Base-by-base conservation (phyloP, 1,140 invertebrate genomes). In the Caenorhabditis latens region DNA sequence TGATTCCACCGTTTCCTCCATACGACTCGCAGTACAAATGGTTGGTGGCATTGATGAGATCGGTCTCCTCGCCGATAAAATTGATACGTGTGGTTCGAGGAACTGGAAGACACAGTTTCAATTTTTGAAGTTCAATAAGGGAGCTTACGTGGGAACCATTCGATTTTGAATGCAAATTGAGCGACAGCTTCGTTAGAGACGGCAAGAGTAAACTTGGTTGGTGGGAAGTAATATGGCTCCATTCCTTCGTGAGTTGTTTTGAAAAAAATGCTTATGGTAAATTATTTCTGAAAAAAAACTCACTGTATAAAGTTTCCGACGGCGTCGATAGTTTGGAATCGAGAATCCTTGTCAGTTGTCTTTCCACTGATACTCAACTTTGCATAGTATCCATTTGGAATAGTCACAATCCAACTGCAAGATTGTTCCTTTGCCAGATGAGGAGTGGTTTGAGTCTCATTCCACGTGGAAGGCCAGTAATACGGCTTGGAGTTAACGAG, bases 141-240 rank as follows among this genome's bases (percentile, higher is more conserved):
- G 3, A 21, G 8, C 57, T 61, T 61, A 61, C 57, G 21, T 8
- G 57, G 16, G 8, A 24, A n/a, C 57, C 57, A 61, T 9, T 61
- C 16, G 19, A 61, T 61, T 61, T 61, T 16, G 57, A 61, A 61
- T n/a, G 16, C 57, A n/a, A 61, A 61, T 61, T 9, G 2, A n/a
- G 57, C 19, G 19, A 61, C 57, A 21, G 8, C 57, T n/a, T 61
- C 57, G 21, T 61, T 61, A 4, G 57, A 61, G 4, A 61, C 19
- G 9, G 57, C 19, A n/a, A 61, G 57, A 21, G 57, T 61, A 19
- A 61, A 61, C 57, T 61, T 61, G 19, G 57, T 21, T 21, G 57
- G 57, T 61, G 57, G 57, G 57, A 61, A 61, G 57, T n/a, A 61
- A 61, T 61, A 61, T 61, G 57, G 57, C 16, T 61, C 19, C 57